Evolutionary conservation across 92 coral and sea anemone genomes (phyloP).

Genomic region (Virgularia gustaviana): DNA sequence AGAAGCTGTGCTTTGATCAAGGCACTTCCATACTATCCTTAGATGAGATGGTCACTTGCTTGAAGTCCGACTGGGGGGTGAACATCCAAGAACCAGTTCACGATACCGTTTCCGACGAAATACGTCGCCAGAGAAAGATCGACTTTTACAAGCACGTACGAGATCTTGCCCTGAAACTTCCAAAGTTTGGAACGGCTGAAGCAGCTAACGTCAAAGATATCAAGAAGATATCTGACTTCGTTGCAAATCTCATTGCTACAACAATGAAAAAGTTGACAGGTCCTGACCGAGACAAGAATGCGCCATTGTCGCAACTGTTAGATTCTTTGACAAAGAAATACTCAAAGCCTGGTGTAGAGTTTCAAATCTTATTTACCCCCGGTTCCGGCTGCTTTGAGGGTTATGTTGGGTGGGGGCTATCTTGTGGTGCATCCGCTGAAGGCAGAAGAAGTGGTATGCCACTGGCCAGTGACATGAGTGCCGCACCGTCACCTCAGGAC

Average conservation of each 20-base stretch:
- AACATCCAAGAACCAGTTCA: conserved; percentile 65
- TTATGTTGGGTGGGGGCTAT: conserved; percentile 71
- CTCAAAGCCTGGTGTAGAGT: conserved; percentile 53
- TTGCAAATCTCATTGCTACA: conserved; percentile 16
- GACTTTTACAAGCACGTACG: conserved; percentile 64
- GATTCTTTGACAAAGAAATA: conserved; percentile 56
- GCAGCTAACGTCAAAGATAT: conserved; percentile 53
- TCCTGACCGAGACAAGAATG: conserved; percentile 37
- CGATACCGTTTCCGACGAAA: conserved; percentile 52
- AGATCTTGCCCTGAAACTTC: conserved; percentile 49
- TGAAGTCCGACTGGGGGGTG: conserved; percentile 72
- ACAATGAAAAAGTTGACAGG: conserved; percentile 47
- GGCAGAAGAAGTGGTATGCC: conserved; percentile 62
- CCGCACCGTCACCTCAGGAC: conserved; percentile 62
- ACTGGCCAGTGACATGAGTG: conserved; percentile 58
- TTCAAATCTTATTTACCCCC: conserved; percentile 55
- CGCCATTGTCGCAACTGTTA: conserved; percentile 54
- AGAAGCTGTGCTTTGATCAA: conserved; percentile 52
- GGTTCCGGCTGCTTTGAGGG: conserved; percentile 80
- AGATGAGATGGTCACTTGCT: conserved; percentile 59
- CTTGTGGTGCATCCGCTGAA: conserved; percentile 70
- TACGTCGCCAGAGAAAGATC: conserved; percentile 55
- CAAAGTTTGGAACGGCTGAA: conserved; percentile 67
- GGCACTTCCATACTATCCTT: conserved; percentile 57
- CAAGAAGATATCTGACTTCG: conserved; percentile 49